Evolutionary conservation across 2,113 vertebrate genomes (phyloP), one percentile per base, ranked within the genome.

Genomic region (Tyrannus savana): DNA sequence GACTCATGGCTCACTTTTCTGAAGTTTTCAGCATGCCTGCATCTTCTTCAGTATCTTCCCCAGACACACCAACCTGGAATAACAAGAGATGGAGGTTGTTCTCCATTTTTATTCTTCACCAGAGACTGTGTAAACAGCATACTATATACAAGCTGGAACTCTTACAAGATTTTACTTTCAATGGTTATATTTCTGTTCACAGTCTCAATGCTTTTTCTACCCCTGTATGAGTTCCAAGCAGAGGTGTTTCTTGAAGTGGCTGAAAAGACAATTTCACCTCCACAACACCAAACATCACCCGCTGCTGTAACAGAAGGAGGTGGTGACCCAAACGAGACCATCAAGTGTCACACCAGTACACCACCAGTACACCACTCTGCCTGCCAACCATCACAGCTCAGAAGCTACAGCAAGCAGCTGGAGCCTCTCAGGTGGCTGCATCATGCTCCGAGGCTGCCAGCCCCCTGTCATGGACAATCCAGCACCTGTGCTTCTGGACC

Each of bases 1-100:
- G 55, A 35, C 10, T 2, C 96, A 95, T 95, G 64, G 27, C 56
- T 94, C 83, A 74, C 53, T 96, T 89, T 52, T n/a, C 66, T 49
- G 35, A 84, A 58, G 71, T 47, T 46, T 68, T 93, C 55, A 93
- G 27, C 19, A 2, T 14, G 80, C 46, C 62, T 63, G 89, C 44
- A 53, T 79, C 72, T 55, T 90, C 81, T 83, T 89, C 5, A 4
- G n/a, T 6, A 10, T 33, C 58, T 33, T 49, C 74, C 84, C 42
- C 80, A 52, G 66, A 94, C 67, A 89, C 49, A 47, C 17, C 6
- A 41, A 93, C 76, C 98, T 98, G 93, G 35, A 97, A 97, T 55
- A 89, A 77, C 10, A 91, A 62, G 46, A 90, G 52, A 73, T 21
- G 52, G 56, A 95, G 37, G 14, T 47, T 89, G 37, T 84, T 80